phyloP scores from a whole-genome alignment of 2,797 vertebrate genomes.

The Myotis planiceps region DNA sequence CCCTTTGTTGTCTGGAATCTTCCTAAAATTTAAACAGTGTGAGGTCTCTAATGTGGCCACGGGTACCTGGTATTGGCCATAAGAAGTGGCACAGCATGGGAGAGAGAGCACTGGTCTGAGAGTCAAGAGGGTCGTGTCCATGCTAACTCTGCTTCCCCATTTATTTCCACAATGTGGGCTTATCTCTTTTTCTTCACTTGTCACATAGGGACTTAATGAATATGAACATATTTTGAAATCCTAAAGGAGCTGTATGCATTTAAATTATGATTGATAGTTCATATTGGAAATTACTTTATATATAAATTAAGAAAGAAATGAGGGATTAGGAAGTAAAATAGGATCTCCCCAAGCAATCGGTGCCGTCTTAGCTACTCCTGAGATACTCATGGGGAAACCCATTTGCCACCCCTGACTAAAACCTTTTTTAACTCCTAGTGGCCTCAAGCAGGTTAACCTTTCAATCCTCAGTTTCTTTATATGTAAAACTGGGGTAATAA shows the following conservation, averaged over 20 bases:
- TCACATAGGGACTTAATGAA: not conserved
- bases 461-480: not conserved
- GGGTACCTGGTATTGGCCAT: not conserved
- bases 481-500: not conserved
- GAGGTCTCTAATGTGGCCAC: not conserved
- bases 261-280: not conserved
- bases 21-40: not conserved
- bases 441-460: not conserved
- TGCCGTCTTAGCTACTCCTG: not conserved
- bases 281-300: not conserved
- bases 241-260: not conserved
- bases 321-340: not conserved
- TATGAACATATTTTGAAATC: not conserved
- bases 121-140: no score
- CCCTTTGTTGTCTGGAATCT: not conserved
- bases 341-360: not conserved
- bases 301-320: not conserved
- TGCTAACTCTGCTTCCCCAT: accelerated
- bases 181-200: not conserved
- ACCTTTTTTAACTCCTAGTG: not conserved
- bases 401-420: not conserved
- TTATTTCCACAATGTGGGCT: not conserved
- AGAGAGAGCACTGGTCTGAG: not conserved
- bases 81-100: not conserved
- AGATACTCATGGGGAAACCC: not conserved